These are phyloP conservation scores for Mechanitis messenoides DNA, from an alignment of 2,888 invertebrate genomes.

Conservation along the genomic window DNA sequence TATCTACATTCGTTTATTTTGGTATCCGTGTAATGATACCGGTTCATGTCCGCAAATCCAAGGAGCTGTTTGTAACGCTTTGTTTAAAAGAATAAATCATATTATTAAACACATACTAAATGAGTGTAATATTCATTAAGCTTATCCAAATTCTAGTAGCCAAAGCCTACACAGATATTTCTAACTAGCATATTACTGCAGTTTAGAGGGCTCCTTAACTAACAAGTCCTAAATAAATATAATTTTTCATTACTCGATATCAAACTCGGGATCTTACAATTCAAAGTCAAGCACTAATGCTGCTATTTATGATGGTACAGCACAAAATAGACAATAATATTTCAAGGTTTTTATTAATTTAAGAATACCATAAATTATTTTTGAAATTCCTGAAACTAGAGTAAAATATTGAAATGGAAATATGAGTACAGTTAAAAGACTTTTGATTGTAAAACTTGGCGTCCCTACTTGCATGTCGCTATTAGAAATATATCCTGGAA, in stretches of 20 bases:
- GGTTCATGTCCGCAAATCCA: constrained; percentile 59
- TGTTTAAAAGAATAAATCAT: constrained; percentile 38
- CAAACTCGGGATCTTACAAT: background rate
- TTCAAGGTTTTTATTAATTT: background rate
- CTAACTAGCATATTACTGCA: too few relatives aligned
- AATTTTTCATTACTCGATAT: too few relatives aligned
- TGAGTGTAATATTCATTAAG: too few relatives aligned
- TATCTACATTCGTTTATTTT: constrained; percentile 74
- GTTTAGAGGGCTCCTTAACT: too few relatives aligned
- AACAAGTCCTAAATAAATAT: too few relatives aligned
- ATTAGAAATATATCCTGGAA: constrained; percentile 11
- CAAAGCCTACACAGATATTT: too few relatives aligned
- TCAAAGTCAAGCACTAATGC: background rate
- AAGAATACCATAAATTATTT: background rate
- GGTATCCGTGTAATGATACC: constrained; percentile 67
- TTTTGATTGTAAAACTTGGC: background rate
- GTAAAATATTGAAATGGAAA: background rate
- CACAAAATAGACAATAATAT: too few relatives aligned
- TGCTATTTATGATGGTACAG: background rate
- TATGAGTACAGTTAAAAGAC: background rate
- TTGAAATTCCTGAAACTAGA: background rate
- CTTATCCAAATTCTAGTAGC: too few relatives aligned
- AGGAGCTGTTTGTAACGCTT: constrained; percentile 38
- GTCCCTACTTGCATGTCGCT: constrained; percentile 2
- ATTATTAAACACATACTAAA: constrained; percentile 29